Conservation (phyloP, 2,888 invertebrate genomes). For the Scotopteryx bipunctaria region DNA sequence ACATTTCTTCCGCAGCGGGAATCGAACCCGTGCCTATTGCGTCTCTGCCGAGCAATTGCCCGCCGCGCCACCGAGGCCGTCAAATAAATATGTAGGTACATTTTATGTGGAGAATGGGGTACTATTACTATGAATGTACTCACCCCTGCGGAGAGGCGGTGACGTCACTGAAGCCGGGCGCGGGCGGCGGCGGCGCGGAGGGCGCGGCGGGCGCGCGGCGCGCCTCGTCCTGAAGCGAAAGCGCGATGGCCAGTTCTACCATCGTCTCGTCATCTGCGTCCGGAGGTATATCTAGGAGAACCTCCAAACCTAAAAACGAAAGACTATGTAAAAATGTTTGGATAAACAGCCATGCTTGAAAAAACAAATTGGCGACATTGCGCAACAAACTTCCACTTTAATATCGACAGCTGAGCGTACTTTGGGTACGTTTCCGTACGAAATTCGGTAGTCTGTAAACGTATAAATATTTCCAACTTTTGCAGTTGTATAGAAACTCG, state of each 20-base stretch:
- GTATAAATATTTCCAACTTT: too few species aligned
- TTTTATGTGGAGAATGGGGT: too few species aligned
- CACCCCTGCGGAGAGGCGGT: conserved; percentile 90
- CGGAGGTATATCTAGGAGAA: conserved; percentile 93
- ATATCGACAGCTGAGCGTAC: too few species aligned
- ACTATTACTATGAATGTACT: neutral
- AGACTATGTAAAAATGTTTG: neutral
- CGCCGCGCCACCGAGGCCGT: too few species aligned
- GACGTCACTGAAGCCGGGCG: conserved; percentile 87
- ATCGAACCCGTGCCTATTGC: too few species aligned
- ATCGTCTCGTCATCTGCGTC: conserved; percentile 98
- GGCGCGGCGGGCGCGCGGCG: conserved; percentile 73
- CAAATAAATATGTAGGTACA: too few species aligned
- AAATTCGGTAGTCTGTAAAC: too few species aligned
- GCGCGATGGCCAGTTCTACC: conserved; percentile 97
- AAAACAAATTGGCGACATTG: neutral
- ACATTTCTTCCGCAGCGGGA: too few species aligned
- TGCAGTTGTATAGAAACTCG: too few species aligned
- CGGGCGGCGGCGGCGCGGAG: conserved; percentile 63
- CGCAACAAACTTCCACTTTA: too few species aligned
- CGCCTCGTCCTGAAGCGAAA: conserved; percentile 94
- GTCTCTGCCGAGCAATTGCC: too few species aligned
- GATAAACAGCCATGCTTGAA: neutral
- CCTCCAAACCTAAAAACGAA: conserved; percentile 85
- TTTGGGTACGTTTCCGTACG: too few species aligned